phyloP scores from a whole-genome alignment of 2,797 vertebrate genomes.

The Synanceia verrucosa region DNA sequence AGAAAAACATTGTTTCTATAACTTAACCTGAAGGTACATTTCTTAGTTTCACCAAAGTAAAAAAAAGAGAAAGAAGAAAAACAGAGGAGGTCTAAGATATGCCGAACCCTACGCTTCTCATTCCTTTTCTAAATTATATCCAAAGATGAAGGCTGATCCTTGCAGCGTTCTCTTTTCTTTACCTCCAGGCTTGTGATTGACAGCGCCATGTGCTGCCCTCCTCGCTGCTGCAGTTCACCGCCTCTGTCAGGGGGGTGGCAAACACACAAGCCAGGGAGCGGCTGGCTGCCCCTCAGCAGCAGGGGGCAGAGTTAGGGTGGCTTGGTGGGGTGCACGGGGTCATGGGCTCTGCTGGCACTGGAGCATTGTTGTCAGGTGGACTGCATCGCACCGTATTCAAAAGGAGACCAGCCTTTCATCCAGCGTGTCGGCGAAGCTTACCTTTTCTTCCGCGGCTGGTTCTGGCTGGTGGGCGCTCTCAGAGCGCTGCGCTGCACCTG shows the following conservation, averaged over 20 bases:
- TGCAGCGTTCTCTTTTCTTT: conserved; percentile 62
- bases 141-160: conserved; percentile 69
- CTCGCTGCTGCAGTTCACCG: conserved; percentile 73
- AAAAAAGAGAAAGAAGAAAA: conserved; percentile 37
- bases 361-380: conserved; percentile 75
- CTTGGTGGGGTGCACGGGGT: conserved; percentile 54
- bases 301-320: conserved; percentile 69
- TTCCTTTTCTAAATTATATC: conserved; percentile 63
- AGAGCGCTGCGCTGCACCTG: conserved; percentile 95
- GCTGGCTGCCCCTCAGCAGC: conserved; percentile 67
- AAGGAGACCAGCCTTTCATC: conserved; percentile 60
- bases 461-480: conserved; percentile 86
- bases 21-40: conserved; percentile 53
- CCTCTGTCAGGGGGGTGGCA: conserved; percentile 75
- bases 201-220: conserved; percentile 78
- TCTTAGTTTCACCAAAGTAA: conserved; percentile 48
- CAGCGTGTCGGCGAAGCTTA: conserved; percentile 69
- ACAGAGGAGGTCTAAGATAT: conserved; percentile 48
- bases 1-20: conserved; percentile 31
- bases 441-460: conserved; percentile 88
- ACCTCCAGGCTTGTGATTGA: conserved; percentile 78
- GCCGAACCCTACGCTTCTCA: conserved; percentile 47
- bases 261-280: conserved; percentile 71
- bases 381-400: conserved; percentile 53
- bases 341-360: conserved; percentile 65